Base-by-base conservation (phyloP, 1,140 invertebrate genomes). In the Drosophila nikananu region DNA sequence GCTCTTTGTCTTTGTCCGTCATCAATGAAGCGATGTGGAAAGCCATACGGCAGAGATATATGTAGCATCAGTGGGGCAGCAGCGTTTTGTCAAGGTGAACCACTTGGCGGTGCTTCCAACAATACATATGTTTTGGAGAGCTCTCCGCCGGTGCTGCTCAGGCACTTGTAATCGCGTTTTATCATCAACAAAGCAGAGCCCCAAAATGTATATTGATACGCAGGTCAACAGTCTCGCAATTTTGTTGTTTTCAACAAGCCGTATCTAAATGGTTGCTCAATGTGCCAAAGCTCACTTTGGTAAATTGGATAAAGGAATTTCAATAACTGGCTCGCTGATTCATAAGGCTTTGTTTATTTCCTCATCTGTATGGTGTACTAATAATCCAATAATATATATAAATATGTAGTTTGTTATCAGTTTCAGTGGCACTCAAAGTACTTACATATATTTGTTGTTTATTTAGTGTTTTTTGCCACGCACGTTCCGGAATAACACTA, bases 41-140 rank as follows among this genome's bases (percentile, higher is more conserved):
- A 78, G 65, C 63, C 37, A 44, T 48, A 60, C 21, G 41, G 42
- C 51, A 35, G 30, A 52, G 27, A 52, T 52, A 74, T 62, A 74
- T 63, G 35, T 41, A 64, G 52, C 35, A 37, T 58, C 73, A 67
- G 72, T 57, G 62, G 73, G 49, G 57, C 75, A 70, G 72, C 23
- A 41, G 81, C n/a, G 30, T 46, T 51, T 86, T 87, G 75, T 74
- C 83, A 86, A 86, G 86, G 86, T 89, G 48, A 90, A 74, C 86
- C 71, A 86, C 70, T 65, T 74, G 37, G 54, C 66, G 48, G 66
- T 86, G 68, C 64, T 79, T 79, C 52, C 62, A 90, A 70, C 37
- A 46, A 71, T 52, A 44, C 32, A 75, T 58, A 39, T 62, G 41
- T 39, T 32, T 52, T 51, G 21, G 46, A 77, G 75, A 77, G 73